Percentiles rank a stretch among this genome's conserved stretches.
These are phyloP conservation scores for Xiphophorus couchianus DNA, from an alignment of 2,113 vertebrate species.

Conservation along the genomic window DNA sequence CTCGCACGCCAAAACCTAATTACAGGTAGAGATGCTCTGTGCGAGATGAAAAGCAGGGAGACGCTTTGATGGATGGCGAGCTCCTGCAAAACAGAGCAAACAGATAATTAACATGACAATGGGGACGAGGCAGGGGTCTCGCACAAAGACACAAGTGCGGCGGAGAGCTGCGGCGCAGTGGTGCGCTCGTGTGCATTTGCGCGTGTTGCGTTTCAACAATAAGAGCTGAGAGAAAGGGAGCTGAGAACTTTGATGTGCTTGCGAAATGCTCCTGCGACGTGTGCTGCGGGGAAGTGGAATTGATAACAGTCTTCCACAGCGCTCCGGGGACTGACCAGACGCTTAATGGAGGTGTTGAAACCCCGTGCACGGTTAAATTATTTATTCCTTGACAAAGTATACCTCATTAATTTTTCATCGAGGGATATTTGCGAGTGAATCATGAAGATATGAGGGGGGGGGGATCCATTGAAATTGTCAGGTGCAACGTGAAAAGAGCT, in stretches of 20 bases:
- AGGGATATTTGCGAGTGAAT: slow-evolving; percentile 65
- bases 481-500: slow-evolving; percentile 6
- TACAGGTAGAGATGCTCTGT: slow-evolving; percentile 73
- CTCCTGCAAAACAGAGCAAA: slow-evolving; percentile 67
- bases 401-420: slow-evolving; percentile 72
- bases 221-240: slow-evolving; percentile 42
- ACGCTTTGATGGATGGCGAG: slow-evolving; percentile 66
- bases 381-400: slow-evolving; percentile 71
- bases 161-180: slow-evolving; percentile 32
- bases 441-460: slow-evolving; percentile 34
- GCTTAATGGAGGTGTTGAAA: slow-evolving; percentile 72
- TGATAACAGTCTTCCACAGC: slow-evolving; percentile 34
- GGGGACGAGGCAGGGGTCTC: slow-evolving; percentile 61
- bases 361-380: slow-evolving; percentile 66
- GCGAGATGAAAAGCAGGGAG: slow-evolving; percentile 66
- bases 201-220: slow-evolving; percentile 30
- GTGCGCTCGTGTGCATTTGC: slow-evolving; percentile 39
- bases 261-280: slow-evolving; percentile 32
- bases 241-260: slow-evolving; percentile 58
- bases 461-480: slow-evolving; percentile 49
- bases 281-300: slow-evolving; percentile 17
- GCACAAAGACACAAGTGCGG: slow-evolving; percentile 62
- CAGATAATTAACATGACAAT: slow-evolving; percentile 74
- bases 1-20: slow-evolving; percentile 58
- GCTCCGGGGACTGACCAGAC: slow-evolving; percentile 59